Evolutionary conservation across 2,113 vertebrate species (phyloP), one percentile per base, ranked within the genome.

Genomic region (Ivindomyrus marchei): DNA sequence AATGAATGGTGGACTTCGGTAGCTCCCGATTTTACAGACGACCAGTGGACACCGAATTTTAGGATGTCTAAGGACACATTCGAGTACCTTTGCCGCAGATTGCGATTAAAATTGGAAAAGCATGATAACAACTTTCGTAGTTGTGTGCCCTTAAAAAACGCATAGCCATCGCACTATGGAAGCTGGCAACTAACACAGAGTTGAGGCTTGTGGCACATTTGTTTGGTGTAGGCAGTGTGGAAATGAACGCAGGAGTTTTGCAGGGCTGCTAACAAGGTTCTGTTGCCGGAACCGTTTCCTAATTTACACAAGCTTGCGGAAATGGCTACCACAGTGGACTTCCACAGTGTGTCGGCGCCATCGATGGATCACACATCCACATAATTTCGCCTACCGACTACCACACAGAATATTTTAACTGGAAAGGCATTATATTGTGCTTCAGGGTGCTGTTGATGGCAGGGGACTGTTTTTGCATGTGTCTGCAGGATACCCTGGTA

Each of bases 11-110:
- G 90, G 90, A 80, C 85, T 85, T 77, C 83, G 46, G 89, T 91
- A 77, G 90, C 86, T 56, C 58, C 56, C 31, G 45, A 42, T 24
- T 91, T 91, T 84, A 92, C 89, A 27, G 53, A 89, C 31, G 13
- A 52, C 13, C 91, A 92, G 90, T 92, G 89, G 89, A 19, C 92
- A 19, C 17, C 87, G 31, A 90, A 90, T 31, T 92, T 92, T 58
- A 62, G 87, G 21, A 90, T 92, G 91, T 92, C 87, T 19, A 66
- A 56, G 53, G 53, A 56, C 52, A 92, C 91, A 66, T 91, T 91
- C 53, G 13, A 62, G 11, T 88, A 19, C 52, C n/a, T 92, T 4
- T 91, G 85, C 46, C 39, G 58, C 56, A 90, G 47, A 56, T 58
- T 92, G 3, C 70, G 21, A 46, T 87, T 83, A 85, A 80, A 31